phyloP scores from a whole-genome alignment of 1,140 invertebrate species.

The Lanistes nyassanus region DNA sequence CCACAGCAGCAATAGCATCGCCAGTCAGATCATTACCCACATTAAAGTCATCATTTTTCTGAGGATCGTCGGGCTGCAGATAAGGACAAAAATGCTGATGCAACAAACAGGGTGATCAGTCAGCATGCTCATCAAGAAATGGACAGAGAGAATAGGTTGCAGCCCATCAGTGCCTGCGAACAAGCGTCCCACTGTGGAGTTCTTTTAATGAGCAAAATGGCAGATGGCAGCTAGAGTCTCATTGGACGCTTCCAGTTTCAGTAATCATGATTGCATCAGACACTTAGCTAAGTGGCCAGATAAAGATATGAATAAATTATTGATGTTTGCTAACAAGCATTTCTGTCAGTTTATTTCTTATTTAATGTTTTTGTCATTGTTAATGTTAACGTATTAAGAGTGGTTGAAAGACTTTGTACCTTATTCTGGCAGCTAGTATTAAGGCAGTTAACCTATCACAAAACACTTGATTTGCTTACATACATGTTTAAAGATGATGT shows the following conservation, averaged over 20 bases:
- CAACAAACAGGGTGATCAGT: background rate
- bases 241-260: no score
- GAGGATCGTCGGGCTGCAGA: background rate
- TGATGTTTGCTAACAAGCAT: no score
- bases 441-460: background rate
- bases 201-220: background rate
- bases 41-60: background rate
- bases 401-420: background rate
- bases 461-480: background rate
- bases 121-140: no score
- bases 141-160: no score
- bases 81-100: background rate
- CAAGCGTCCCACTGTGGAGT: no score
- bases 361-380: no score
- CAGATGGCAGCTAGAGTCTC: no score
- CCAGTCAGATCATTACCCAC: constrained; percentile 5
- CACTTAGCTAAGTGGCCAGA: no score
- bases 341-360: no score
- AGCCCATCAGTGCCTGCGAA: no score
- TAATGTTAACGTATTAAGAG: background rate
- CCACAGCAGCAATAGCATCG: background rate
- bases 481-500: background rate
- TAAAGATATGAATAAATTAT: no score
- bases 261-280: no score
- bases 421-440: background rate